These are phyloP conservation scores for Frankliniella fusca DNA, from an alignment of 2,888 invertebrate species.

Conservation along the genomic window DNA sequence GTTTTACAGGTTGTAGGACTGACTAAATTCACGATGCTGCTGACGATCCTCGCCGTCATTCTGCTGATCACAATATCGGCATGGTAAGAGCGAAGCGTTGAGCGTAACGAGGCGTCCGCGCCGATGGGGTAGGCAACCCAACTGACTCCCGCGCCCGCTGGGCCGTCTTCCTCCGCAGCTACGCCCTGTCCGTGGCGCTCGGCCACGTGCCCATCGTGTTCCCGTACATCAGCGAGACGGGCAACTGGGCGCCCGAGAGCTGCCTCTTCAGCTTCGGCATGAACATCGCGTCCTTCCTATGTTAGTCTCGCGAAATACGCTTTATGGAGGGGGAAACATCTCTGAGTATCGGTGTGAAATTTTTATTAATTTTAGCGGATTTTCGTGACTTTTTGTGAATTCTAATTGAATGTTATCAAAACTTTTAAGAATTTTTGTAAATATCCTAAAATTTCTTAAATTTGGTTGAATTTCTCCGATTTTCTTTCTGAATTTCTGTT, in stretches of 20 bases:
- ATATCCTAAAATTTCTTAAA: background rate
- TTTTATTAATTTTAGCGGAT: too few relatives aligned
- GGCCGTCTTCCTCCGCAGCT: background rate
- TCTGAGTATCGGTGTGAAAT: too few relatives aligned
- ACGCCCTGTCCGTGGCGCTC: background rate
- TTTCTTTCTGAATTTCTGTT: too few relatives aligned
- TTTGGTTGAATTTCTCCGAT: too few relatives aligned
- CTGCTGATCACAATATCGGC: background rate
- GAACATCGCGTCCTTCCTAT: slow-evolving; percentile 4
- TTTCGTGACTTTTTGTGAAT: too few relatives aligned
- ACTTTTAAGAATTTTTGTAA: too few relatives aligned
- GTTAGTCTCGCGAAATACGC: background rate
- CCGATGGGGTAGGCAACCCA: background rate
- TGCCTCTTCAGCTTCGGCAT: slow-evolving; percentile 10
- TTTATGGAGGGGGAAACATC: too few relatives aligned
- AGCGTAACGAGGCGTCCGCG: background rate
- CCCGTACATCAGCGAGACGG: slow-evolving; percentile 18
- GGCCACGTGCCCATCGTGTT: background rate
- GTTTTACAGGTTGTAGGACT: background rate
- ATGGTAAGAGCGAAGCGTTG: background rate
- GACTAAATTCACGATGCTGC: slow-evolving; percentile 3
- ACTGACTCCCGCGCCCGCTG: background rate
- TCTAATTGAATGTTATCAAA: too few relatives aligned
- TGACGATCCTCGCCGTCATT: background rate
- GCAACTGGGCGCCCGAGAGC: background rate